Base-by-base conservation (phyloP, 2,113 vertebrate species). In the Aviceda subcristata region DNA sequence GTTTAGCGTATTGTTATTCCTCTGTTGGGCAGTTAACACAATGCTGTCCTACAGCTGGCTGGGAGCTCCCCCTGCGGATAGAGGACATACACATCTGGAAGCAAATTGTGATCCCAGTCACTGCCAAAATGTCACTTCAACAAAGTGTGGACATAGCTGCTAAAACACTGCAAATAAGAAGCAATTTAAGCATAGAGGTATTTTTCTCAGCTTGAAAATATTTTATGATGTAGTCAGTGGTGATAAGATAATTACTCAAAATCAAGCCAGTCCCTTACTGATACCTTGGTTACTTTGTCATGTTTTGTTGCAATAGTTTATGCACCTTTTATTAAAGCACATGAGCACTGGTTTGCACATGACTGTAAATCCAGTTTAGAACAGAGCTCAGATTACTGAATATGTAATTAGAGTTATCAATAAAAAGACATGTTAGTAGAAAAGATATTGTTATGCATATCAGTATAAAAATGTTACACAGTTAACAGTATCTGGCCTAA, bases 301-400 rank as follows among this genome's bases (percentile, higher is more conserved):
- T 76, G 66, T 51, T 91, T 80, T 92, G 36, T 88, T 94, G 85
- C 91, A 79, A 92, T 95, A 88, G 74, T 85, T 73, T 60, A 71
- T 29, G 34, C 67, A 83, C 76, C 87, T 97, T 94, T 74, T 89
- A 17, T 88, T 86, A 63, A 92, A 97, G 80, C 92, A 88, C 57
- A 48, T 86, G 97, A 97, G 97, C 94, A 94, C 96, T 98, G 97
- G 91, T 94, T 97, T 97, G 97, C 96, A 97, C 36, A 19, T 73
- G 63, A 97, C 74, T 92, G 92, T 80, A 92, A 92, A 96, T 86
- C 84, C 94, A 84, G 72, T 75, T 97, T 86, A 76, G 56, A 88
- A 55, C 64, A 59, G 64, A 91, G 48, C 80, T 96, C 39, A 66
- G 69, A 56, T 85, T 45, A 38, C 43, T 84, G 68, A 66, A 51